Conservation (phyloP, 2,113 vertebrate genomes). For the Agelaius phoeniceus region DNA sequence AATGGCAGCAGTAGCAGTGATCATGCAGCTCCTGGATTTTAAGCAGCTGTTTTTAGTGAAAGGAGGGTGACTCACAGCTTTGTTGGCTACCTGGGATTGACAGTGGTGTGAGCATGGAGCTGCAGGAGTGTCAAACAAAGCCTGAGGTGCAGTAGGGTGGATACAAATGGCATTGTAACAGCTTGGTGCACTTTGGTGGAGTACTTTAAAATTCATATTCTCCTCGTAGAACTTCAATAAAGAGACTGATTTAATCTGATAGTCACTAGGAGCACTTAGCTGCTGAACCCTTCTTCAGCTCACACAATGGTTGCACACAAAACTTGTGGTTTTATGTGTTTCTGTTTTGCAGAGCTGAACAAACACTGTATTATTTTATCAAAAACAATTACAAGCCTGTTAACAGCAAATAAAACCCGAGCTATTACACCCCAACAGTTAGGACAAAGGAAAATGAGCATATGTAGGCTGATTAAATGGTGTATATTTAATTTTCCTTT, state of each 20-base stretch:
- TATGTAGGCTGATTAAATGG: constrained; percentile 17
- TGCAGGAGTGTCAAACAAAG: background rate
- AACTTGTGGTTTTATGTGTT: background rate
- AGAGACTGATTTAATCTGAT: background rate
- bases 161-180: background rate
- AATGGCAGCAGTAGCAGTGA: background rate
- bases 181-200: background rate
- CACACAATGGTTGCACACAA: background rate
- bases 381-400: constrained; percentile 16
- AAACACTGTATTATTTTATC: constrained; percentile 41
- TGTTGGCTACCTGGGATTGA: background rate
- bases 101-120: background rate
- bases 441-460: background rate
- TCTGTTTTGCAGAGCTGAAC: background rate
- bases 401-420: constrained; percentile 33
- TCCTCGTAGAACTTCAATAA: background rate
- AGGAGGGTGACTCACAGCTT: background rate
- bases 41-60: background rate
- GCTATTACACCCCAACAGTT: constrained; percentile 7
- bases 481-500: constrained; percentile 40
- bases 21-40: background rate
- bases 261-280: background rate
- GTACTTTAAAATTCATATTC: background rate
- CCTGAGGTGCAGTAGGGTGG: background rate
- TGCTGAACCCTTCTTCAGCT: background rate